Evolutionary conservation across 2,113 vertebrate species (phyloP), one percentile per base, ranked within the genome.

Genomic region (Aplodontia rufa): DNA sequence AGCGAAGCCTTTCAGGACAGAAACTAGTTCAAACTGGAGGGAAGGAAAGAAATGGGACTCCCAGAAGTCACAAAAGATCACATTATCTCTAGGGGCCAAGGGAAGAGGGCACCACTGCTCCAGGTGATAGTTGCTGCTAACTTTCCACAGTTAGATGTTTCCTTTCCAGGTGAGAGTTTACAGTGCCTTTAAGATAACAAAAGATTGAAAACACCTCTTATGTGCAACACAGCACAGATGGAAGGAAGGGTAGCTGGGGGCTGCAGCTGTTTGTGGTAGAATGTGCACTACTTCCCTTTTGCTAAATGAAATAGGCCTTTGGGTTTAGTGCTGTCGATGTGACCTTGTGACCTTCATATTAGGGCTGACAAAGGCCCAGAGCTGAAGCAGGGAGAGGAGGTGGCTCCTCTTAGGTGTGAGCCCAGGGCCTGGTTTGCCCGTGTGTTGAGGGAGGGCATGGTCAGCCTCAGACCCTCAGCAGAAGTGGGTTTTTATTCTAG

Each of bases 161-260:
- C 76, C 82, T 89, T 96, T 92, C 55, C 42, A 62, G 3, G 35
- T 84, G 20, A 95, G 49, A 94, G 90, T 95, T 40, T 92, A 45
- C 47, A 90, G 3, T 47, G 8, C 40, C 71, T 91, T 45, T 30
- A 10, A 81, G 75, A 81, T 76, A 81, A 94, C 40, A 64, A 55
- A 55, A 85, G 49, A 87, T 88, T 75, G 49, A 85, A 95, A 87
- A 93, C 13, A n/a, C 55, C 72, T 87, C 35, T 94, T 87, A 26
- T 40, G 6, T 13, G 82, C 72, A 94, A 87, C 28, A 55, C 47
- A 82, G 68, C 90, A 12, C 28, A n/a, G 5, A 45, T 74, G 32
- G 49, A 87, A 96, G 69, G 2, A 45, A 13, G 45, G 51, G n/a
- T 14, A 1, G 16, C 64, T 55, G 45, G 40, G 69, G 81, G 74